A percentile compares a stretch with the other conserved stretches of the same genome.
Conservation (phyloP, 2,888 invertebrate genomes). For the Tenthredo scrophulariae region DNA sequence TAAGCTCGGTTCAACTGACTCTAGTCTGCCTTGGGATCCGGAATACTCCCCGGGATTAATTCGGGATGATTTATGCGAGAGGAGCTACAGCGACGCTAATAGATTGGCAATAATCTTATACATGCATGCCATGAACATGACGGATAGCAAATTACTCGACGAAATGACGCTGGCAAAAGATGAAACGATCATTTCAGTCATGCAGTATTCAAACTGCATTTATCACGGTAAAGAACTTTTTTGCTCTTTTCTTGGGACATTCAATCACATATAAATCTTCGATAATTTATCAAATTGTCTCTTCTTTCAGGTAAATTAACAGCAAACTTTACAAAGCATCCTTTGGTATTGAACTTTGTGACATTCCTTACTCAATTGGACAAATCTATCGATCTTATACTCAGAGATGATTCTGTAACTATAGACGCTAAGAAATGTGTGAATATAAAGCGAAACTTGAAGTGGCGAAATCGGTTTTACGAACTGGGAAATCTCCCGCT, state of each 20-base stretch:
- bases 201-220: conserved; percentile 80
- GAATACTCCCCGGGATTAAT: conserved; percentile 59
- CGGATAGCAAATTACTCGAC: conserved; percentile 56
- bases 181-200: conserved; percentile 75
- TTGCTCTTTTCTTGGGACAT: background rate
- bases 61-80: conserved; percentile 56
- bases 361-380: conserved; percentile 79
- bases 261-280: background rate
- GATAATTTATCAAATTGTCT: conserved; percentile 11
- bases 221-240: conserved; percentile 63
- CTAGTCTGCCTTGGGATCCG: conserved; percentile 66
- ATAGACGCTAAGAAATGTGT: conserved; percentile 77
- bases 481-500: conserved; percentile 74
- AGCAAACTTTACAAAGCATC: conserved; percentile 79
- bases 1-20: conserved; percentile 38
- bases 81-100: conserved; percentile 71
- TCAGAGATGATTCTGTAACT: conserved; percentile 69
- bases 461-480: conserved; percentile 81
- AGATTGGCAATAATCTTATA: conserved; percentile 79
- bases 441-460: conserved; percentile 78
- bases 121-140: conserved; percentile 71
- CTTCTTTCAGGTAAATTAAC: conserved; percentile 75
- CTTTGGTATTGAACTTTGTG: conserved; percentile 80
- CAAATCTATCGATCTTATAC: conserved; percentile 76
- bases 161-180: conserved; percentile 65